Evolutionary conservation across 2,113 vertebrate genomes (phyloP).

Genomic region (Egretta garzetta): DNA sequence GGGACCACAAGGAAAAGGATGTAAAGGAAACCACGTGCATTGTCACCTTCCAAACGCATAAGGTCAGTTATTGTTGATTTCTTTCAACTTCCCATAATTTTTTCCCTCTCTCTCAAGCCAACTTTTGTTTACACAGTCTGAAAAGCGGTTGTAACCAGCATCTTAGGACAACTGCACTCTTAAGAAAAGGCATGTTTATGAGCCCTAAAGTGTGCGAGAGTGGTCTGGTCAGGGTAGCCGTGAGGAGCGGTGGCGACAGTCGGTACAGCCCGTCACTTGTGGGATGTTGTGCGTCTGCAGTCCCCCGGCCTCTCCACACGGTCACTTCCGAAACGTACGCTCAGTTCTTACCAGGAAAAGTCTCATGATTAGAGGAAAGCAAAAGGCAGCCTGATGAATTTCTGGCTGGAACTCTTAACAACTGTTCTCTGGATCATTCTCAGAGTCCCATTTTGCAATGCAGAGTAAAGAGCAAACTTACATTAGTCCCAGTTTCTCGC

Average conservation of each 20-base stretch:
- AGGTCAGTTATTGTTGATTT: background rate
- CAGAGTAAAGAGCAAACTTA: slow-evolving; percentile 64
- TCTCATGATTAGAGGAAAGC: background rate
- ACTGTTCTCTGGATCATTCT: background rate
- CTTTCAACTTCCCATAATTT: background rate
- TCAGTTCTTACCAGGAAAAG: background rate
- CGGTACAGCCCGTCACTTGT: fast-evolving
- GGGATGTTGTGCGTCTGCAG: fast-evolving
- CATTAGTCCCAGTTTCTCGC: slow-evolving; percentile 94
- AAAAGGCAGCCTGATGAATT: background rate
- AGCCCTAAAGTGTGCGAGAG: background rate
- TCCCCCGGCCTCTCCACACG: background rate
- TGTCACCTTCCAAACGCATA: background rate
- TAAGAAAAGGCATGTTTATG: background rate
- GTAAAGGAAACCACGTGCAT: background rate
- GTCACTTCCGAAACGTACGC: background rate
- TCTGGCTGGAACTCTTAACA: background rate
- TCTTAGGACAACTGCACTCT: background rate
- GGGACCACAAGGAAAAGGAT: background rate
- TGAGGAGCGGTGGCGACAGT: background rate
- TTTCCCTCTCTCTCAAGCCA: background rate
- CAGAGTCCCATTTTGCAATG: background rate
- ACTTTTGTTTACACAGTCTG: background rate
- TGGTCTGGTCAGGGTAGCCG: background rate
- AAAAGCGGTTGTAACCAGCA: background rate